phyloP scores from a whole-genome alignment of 2,113 vertebrate genomes.

The Heterotilapia buettikoferi region DNA sequence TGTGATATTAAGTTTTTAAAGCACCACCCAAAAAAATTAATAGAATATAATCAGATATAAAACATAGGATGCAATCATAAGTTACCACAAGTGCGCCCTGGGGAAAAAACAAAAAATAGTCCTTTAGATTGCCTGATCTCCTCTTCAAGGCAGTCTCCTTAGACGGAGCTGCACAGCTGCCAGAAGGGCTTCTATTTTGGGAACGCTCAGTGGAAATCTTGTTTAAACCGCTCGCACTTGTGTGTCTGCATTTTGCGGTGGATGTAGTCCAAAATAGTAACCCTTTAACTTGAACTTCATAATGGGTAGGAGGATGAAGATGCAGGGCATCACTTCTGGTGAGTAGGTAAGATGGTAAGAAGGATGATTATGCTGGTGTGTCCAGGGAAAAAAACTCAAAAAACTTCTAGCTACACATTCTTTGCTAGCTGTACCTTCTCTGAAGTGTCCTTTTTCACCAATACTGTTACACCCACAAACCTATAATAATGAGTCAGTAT shows the following conservation, averaged over 20 bases:
- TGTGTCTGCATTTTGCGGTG: background rate
- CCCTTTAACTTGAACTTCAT: background rate
- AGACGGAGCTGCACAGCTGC: background rate
- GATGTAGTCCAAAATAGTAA: background rate
- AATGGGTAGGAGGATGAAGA: background rate
- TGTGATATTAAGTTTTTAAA: background rate
- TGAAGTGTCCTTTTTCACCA: background rate
- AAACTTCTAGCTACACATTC: background rate
- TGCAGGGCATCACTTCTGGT: background rate
- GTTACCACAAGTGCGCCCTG: background rate
- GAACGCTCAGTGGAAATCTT: background rate
- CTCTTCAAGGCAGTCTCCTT: background rate
- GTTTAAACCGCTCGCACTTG: background rate
- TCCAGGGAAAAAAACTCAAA: background rate
- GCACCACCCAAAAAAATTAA: background rate
- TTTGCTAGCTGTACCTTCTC: background rate
- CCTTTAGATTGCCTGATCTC: background rate
- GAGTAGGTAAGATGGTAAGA: background rate
- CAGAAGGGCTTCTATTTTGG: background rate
- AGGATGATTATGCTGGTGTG: background rate
- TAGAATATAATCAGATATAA: background rate
- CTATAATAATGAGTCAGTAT: constrained; percentile 28
- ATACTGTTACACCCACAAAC: background rate
- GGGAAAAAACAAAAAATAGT: background rate
- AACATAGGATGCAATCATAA: background rate